Evolutionary conservation across 2,797 vertebrate genomes (phyloP), one percentile per base, ranked within the genome.

Genomic region (Hyperoplus immaculatus): DNA sequence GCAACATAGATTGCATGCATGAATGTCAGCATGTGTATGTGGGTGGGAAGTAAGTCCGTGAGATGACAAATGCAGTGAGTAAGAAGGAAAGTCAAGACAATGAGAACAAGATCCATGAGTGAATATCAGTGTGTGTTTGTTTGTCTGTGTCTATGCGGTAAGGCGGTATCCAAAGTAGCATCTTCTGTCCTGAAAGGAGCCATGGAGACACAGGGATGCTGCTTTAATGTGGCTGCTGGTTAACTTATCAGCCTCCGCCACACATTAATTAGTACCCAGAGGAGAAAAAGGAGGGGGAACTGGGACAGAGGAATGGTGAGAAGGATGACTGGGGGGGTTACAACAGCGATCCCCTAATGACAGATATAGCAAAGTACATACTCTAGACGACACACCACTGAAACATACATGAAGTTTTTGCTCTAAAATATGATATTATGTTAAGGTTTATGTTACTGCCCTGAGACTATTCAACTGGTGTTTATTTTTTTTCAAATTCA

Each of bases 261-360:
- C 87, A 85, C 86, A 87, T 83, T 93, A 94, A 95, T 95, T 94
- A 95, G 89, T 69, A 94, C 93, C 90, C 92, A 91, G 72, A 94
- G 91, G 90, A 94, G 29, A 78, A 84, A 78, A 56, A 51, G 42
- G 55, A 78, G 69, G 76, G 71, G 51, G 63, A 85, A 77, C n/a
- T 77, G 81, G 88, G 71, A 77, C 77, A 75, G 57, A 71, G 57
- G 36, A 66, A 60, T 61, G 45, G 42, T 75, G 72, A 73, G 75
- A 38, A 67, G 42, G 61, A 83, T 79, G 75, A 82, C 72, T 85
- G 42, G 68, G 75, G 21, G 67, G 51, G 75, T 81, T 85, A 84
- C 42, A 79, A 50, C 2, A 5, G 62, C 63, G 65, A 87, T 87
- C 64, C 78, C 82, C 86, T 69, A 43, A 78, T 75, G 75, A 80